Percentiles rank a stretch among this genome's conserved stretches.
phyloP scores from a whole-genome alignment of 1,140 invertebrate genomes.

The Dendroctonus ponderosae region DNA sequence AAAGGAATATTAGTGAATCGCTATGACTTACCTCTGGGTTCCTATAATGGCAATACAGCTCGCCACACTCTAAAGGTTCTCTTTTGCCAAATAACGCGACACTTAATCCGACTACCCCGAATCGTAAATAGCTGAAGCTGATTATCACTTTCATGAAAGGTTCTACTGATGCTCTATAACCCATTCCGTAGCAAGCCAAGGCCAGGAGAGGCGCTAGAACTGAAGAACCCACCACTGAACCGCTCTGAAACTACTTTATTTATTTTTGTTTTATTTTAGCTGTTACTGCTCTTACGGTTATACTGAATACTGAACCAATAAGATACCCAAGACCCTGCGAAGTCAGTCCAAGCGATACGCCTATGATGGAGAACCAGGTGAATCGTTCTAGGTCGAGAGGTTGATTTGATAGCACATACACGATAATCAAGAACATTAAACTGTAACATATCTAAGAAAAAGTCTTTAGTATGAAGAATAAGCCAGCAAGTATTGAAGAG shows the following conservation, averaged over 20 bases:
- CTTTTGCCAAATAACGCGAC: slow-evolving; percentile 56
- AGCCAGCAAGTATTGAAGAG: background rate
- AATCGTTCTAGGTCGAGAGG: slow-evolving; percentile 50
- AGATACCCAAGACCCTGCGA: slow-evolving; percentile 52
- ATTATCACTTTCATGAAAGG: slow-evolving; percentile 58
- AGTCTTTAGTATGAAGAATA: no score
- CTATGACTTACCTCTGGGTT: slow-evolving; percentile 32
- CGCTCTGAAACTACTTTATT: slow-evolving; percentile 44
- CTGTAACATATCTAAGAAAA: slow-evolving; percentile 44
- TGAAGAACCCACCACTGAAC: slow-evolving; percentile 50
- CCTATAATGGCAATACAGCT: slow-evolving; percentile 61
- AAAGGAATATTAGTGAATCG: background rate
- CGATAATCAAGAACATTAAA: slow-evolving; percentile 48
- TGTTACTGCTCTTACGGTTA: slow-evolving; percentile 44
- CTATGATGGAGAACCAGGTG: slow-evolving; percentile 43
- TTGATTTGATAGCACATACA: slow-evolving; percentile 50
- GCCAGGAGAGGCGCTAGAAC: slow-evolving; percentile 49
- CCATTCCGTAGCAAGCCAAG: slow-evolving; percentile 52
- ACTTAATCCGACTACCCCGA: slow-evolving; percentile 56
- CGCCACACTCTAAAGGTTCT: slow-evolving; percentile 51
- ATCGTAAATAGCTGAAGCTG: slow-evolving; percentile 59
- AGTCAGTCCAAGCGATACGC: slow-evolving; percentile 44
- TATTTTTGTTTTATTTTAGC: background rate
- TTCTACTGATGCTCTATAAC: slow-evolving; percentile 50
- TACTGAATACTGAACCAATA: slow-evolving; percentile 51